Percentiles rank a stretch among this genome's conserved stretches.
phyloP scores from a whole-genome alignment of 2,888 invertebrate species.

The Automeris io region DNA sequence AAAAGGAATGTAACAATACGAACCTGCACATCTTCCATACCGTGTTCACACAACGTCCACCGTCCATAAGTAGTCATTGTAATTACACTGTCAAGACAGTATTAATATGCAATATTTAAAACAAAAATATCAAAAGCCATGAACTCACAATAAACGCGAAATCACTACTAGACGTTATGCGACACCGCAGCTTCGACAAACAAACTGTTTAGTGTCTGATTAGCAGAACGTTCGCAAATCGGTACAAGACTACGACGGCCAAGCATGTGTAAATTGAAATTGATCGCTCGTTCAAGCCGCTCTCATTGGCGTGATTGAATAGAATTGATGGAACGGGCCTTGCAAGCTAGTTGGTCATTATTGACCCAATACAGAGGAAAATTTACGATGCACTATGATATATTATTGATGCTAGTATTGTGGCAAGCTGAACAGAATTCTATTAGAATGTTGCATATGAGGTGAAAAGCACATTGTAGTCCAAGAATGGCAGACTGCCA shows the following conservation, averaged over 20 bases:
- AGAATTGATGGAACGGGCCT: conserved; percentile 59
- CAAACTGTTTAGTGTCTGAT: conserved; percentile 69
- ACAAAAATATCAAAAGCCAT: conserved; percentile 17
- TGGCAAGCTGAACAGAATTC: conserved; percentile 16
- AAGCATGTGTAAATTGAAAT: conserved; percentile 51
- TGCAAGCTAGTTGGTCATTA: conserved; percentile 43
- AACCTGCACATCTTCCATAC: neutral
- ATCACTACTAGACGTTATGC: conserved; percentile 33
- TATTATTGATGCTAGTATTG: conserved; percentile 16
- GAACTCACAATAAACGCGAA: conserved; percentile 32
- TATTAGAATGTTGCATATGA: conserved; percentile 14
- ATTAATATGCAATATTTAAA: conserved; percentile 3
- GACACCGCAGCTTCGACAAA: conserved; percentile 50
- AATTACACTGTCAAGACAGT: conserved; percentile 11
- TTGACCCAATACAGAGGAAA: conserved; percentile 28
- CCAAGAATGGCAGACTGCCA: too few species aligned
- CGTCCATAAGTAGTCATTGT: conserved; percentile 8
- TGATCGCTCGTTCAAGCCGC: conserved; percentile 53
- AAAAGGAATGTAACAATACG: neutral
- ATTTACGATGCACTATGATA: conserved; percentile 22
- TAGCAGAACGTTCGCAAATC: conserved; percentile 71
- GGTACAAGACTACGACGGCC: conserved; percentile 25
- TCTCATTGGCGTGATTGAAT: conserved; percentile 65
- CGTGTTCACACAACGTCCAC: conserved; percentile 12
- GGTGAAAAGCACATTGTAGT: too few species aligned